phyloP scores from a whole-genome alignment of 2,888 invertebrate species.

The Erebia epiphron region DNA sequence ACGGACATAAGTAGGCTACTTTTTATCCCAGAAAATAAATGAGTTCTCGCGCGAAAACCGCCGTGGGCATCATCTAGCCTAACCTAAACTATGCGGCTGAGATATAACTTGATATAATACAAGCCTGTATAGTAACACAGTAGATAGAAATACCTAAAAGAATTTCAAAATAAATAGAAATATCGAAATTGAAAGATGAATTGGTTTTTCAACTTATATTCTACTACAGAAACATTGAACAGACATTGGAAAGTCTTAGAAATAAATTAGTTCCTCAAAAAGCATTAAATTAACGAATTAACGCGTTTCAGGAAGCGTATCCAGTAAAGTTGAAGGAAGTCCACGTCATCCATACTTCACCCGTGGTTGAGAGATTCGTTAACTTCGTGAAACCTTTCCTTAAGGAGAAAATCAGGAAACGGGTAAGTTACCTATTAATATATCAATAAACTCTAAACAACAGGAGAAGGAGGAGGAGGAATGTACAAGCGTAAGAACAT shows the following conservation, averaged over 20 bases:
- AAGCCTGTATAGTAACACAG: too few species aligned
- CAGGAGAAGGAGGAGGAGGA: background rate
- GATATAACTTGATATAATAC: too few species aligned
- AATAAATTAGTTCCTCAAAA: background rate
- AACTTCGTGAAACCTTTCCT: conserved; percentile 93
- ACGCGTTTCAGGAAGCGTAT: conserved; percentile 80
- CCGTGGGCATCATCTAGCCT: too few species aligned
- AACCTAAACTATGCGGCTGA: too few species aligned
- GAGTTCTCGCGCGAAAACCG: too few species aligned
- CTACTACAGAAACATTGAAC: too few species aligned
- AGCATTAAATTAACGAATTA: background rate
- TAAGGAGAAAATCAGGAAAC: conserved; percentile 92
- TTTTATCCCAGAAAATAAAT: too few species aligned
- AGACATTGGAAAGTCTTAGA: background rate
- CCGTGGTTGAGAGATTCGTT: conserved; percentile 91
- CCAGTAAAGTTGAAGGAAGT: conserved; percentile 94
- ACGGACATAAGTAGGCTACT: too few species aligned
- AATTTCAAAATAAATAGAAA: too few species aligned
- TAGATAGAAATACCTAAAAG: too few species aligned
- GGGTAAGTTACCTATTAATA: conserved; percentile 64
- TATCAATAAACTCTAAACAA: background rate
- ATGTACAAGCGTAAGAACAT: background rate
- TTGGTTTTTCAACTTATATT: too few species aligned
- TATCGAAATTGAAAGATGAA: too few species aligned
- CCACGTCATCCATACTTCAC: conserved; percentile 92